These are phyloP conservation scores for Lobophora halterata DNA, from an alignment of 2,888 invertebrate species.

Conservation along the genomic window DNA sequence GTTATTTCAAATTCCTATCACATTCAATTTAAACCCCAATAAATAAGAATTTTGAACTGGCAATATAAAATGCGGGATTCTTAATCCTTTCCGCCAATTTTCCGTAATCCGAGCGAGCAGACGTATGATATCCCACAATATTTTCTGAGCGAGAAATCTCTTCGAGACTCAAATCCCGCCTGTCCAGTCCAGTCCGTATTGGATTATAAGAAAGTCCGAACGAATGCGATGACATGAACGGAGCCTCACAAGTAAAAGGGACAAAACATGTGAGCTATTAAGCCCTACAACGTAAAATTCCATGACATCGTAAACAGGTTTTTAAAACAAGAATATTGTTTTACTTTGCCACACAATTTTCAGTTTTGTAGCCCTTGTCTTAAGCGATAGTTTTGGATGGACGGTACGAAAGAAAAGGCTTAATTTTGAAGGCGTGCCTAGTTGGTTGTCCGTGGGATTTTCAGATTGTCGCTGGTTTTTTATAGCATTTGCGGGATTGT, in stretches of 20 bases:
- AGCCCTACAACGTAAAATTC: conserved; percentile 69
- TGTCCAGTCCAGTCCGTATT: conserved; percentile 58
- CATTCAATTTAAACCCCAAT: conserved; percentile 20
- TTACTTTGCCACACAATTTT: conserved; percentile 20
- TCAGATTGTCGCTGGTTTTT: conserved; percentile 70
- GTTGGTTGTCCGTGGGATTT: conserved; percentile 71
- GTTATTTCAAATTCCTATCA: background rate
- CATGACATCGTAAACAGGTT: conserved; percentile 65
- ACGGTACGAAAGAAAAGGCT: conserved; percentile 51
- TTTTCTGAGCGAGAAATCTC: conserved; percentile 46
- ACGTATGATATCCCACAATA: conserved; percentile 59
- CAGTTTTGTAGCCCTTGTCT: conserved; percentile 11
- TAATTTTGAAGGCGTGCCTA: conserved; percentile 77
- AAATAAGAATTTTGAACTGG: conserved; percentile 24
- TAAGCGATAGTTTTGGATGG: conserved; percentile 36
- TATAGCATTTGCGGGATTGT: conserved; percentile 67
- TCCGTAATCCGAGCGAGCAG: conserved; percentile 45
- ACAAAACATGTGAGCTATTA: conserved; percentile 51
- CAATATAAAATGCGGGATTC: conserved; percentile 32
- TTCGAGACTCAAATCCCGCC: conserved; percentile 53
- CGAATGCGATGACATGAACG: conserved; percentile 58
- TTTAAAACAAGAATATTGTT: conserved; percentile 46
- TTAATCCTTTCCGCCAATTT: conserved; percentile 51
- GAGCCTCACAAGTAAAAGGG: conserved; percentile 32
- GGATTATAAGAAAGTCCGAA: conserved; percentile 65